Conservation (phyloP, 2,113 vertebrate species). For the Rostratula benghalensis region DNA sequence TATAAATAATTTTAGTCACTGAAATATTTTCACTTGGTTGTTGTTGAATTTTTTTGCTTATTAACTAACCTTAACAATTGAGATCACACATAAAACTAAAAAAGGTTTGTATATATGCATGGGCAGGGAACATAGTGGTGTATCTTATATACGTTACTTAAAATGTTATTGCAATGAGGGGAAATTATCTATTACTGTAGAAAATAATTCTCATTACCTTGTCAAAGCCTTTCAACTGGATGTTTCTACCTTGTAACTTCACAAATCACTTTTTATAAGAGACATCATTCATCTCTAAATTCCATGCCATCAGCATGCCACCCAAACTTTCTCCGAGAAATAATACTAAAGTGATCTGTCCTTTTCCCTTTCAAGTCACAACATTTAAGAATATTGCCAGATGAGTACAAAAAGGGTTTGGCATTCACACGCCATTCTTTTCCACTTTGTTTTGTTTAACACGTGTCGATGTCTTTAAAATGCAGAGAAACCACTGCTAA, state of each 20-base stretch:
- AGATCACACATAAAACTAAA: neutral
- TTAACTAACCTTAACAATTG: neutral
- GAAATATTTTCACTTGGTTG: neutral
- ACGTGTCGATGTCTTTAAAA: neutral
- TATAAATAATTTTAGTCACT: neutral
- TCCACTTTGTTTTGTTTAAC: constrained; percentile 21
- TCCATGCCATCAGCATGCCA: neutral
- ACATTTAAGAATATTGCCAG: neutral
- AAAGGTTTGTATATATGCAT: neutral
- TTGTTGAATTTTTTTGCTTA: neutral
- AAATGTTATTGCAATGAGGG: neutral
- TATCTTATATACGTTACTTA: neutral
- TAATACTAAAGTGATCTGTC: neutral
- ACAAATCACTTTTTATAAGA: neutral
- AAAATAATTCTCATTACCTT: constrained; percentile 18
- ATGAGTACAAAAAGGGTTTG: neutral
- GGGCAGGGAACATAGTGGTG: neutral
- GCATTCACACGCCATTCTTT: neutral
- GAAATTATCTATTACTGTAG: neutral
- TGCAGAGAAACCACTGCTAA: neutral
- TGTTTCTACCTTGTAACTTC: constrained; percentile 13
- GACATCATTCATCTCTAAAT: neutral
- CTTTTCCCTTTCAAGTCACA: constrained; percentile 1
- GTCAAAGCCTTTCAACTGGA: neutral
- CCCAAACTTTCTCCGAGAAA: neutral